phyloP scores from a whole-genome alignment of 2,888 invertebrate genomes.

The Hydriomena furcata region DNA sequence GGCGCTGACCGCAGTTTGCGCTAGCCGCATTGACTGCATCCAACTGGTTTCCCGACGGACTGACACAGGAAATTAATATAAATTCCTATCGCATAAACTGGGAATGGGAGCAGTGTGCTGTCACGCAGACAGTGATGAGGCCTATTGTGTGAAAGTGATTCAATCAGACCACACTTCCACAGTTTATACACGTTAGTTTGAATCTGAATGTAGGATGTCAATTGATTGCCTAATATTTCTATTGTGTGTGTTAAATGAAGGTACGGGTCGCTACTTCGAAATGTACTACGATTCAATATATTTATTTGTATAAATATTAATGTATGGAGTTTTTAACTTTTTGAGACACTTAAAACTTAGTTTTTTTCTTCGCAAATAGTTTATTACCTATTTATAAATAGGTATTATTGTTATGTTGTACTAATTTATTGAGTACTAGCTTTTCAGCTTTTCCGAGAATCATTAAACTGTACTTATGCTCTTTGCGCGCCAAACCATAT shows the following conservation, averaged over 20 bases:
- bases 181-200: constrained; percentile 61
- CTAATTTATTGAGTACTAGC: too few relatives aligned
- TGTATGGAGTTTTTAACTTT: too few relatives aligned
- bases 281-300: too few relatives aligned
- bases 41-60: constrained; percentile 63
- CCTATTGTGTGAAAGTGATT: constrained; percentile 70
- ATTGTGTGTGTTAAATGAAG: constrained; percentile 4
- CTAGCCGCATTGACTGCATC: constrained; percentile 66
- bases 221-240: constrained; percentile 40
- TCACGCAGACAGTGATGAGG: constrained; percentile 67
- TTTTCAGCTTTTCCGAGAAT: too few relatives aligned
- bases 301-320: too few relatives aligned
- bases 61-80: constrained; percentile 80
- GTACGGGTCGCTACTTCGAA: background rate
- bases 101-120: constrained; percentile 57
- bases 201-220: constrained; percentile 56
- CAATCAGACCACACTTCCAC: constrained; percentile 62
- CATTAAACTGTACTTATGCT: too few relatives aligned
- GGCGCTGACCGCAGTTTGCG: constrained; percentile 70
- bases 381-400: too few relatives aligned
- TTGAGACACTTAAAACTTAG: too few relatives aligned
- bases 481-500: too few relatives aligned
- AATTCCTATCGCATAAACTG: constrained; percentile 77
- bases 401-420: too few relatives aligned
- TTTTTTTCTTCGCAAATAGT: too few relatives aligned